Evolutionary conservation across 2,113 vertebrate species (phyloP), one percentile per base, ranked within the genome.

Genomic region (Channa argus): DNA sequence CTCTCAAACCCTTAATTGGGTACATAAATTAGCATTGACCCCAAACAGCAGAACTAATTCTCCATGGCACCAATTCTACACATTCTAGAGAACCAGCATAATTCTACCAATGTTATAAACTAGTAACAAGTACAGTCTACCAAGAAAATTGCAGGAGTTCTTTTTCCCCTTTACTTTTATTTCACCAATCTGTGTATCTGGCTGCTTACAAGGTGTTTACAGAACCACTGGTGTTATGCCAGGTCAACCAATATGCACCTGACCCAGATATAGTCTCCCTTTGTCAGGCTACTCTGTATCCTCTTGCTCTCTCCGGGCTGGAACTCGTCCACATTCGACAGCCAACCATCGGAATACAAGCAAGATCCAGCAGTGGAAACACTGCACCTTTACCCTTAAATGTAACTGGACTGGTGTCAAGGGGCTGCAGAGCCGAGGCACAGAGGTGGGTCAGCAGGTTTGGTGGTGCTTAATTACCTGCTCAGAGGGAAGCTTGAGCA

Each of bases 301-400:
- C 13, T 59, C 68, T 89, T 83, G 71, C 89, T 24, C 11, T 45
- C 36, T 44, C n/a, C 1, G 11, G 34, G 10, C 68, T 87, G 87
- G 85, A 90, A 8, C 38, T 74, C n/a, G 64, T 89, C 85, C 87
- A 89, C 63, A 10, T 47, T 51, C 71, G 75, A 86, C 83, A 85
- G 80, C 90, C 83, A 90, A 82, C 54, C 51, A 84, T 68, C 56
- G 6, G 77, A 73, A 86, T 71, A 50, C 38, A 63, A 77, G 66
- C 15, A 84, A 82, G 86, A 78, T 60, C 38, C 65, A 65, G 80
- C 73, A 61, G 77, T 14, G 80, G 91, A 88, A 91, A 93, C 86
- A 43, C 47, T 47, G 85, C 80, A 86, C 82, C 86, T 84, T 79
- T 61, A 74, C 8, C 73, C 73, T 89, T 80, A 90, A 89, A 55